Conservation (phyloP, 1,140 invertebrate species). For the Penaeus vannamei region DNA sequence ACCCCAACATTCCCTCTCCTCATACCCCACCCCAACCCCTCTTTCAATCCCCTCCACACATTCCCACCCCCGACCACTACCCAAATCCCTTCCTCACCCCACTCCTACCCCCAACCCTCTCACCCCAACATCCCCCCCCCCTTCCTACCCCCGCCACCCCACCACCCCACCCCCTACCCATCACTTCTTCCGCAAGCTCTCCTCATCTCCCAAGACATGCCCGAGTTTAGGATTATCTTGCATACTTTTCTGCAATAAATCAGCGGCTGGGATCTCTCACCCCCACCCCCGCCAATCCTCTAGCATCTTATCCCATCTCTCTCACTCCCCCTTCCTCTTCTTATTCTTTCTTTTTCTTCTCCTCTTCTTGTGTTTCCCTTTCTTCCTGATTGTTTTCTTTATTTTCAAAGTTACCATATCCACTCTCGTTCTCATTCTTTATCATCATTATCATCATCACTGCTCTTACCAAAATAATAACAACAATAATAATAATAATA, state of each 20-base stretch:
- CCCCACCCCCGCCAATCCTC: background rate
- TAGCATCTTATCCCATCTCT: background rate
- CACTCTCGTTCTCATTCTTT: background rate
- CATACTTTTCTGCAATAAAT: background rate
- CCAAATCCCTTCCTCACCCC: background rate
- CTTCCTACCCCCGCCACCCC: too few species aligned
- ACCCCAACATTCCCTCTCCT: background rate
- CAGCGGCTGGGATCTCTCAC: background rate
- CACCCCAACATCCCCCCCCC: too few species aligned
- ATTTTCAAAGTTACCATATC: background rate
- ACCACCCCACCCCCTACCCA: too few species aligned
- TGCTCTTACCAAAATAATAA: too few species aligned
- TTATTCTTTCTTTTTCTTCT: background rate
- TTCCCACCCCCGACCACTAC: background rate
- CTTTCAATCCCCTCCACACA: background rate
- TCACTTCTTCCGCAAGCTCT: too few species aligned
- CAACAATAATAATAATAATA: too few species aligned
- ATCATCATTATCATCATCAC: background rate
- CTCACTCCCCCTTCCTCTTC: too few species aligned
- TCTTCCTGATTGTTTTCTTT: background rate
- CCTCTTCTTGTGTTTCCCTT: background rate
- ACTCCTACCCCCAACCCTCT: too few species aligned
- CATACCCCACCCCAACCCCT: background rate
- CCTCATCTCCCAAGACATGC: too few species aligned
- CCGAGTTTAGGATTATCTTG: background rate